These are phyloP conservation scores for Mellilla xanthometata DNA, from an alignment of 2,888 invertebrate species.

Conservation along the genomic window DNA sequence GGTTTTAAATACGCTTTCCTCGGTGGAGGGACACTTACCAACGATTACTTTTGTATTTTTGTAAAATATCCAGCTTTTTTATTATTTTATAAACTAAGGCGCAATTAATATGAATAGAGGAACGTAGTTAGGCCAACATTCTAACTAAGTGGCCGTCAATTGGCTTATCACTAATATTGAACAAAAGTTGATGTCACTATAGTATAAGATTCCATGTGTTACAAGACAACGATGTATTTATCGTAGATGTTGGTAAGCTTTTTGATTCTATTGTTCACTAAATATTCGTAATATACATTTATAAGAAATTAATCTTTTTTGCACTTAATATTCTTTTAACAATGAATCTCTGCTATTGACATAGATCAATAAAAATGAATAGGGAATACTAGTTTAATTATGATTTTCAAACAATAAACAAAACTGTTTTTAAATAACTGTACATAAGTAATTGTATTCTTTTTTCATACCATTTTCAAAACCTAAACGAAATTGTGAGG, in stretches of 20 bases:
- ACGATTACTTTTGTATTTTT: slow-evolving; percentile 68
- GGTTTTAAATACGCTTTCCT: slow-evolving; percentile 71
- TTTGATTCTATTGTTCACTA: slow-evolving; percentile 9
- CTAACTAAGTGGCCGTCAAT: slow-evolving; percentile 66
- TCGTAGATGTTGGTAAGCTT: slow-evolving; percentile 24
- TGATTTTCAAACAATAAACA: too few species aligned
- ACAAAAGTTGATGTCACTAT: slow-evolving; percentile 59
- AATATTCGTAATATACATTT: too few species aligned
- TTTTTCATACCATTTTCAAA: too few species aligned
- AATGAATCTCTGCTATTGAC: too few species aligned
- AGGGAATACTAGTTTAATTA: too few species aligned
- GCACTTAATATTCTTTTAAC: background rate
- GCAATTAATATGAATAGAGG: slow-evolving; percentile 52
- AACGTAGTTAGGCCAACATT: slow-evolving; percentile 64
- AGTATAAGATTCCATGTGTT: slow-evolving; percentile 58
- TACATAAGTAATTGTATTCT: too few species aligned
- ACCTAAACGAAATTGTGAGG: too few species aligned
- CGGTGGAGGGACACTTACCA: slow-evolving; percentile 56
- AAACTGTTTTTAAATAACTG: too few species aligned
- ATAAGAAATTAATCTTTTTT: background rate
- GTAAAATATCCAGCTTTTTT: slow-evolving; percentile 63
- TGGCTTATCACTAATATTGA: slow-evolving; percentile 50
- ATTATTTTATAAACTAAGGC: slow-evolving; percentile 51
- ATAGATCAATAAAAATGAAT: too few species aligned
- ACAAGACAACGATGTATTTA: slow-evolving; percentile 62